Conservation (phyloP, 1,140 invertebrate species). For the Drosophila sproati region DNA sequence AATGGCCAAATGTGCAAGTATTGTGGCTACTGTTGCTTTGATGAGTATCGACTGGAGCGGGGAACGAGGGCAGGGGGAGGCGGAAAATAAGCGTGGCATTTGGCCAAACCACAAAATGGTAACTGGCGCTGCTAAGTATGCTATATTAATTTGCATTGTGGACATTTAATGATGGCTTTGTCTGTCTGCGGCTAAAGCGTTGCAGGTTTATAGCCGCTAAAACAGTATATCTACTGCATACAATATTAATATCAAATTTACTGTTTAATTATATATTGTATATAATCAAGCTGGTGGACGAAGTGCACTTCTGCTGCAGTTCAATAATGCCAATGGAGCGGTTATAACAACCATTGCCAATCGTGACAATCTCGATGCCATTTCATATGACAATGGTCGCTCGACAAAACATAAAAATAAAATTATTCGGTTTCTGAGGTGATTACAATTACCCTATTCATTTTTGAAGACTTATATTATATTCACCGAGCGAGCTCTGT, state of each 20-base stretch:
- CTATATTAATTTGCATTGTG: constrained; percentile 78
- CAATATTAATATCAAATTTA: constrained; percentile 26
- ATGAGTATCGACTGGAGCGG: constrained; percentile 60
- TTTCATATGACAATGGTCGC: not conserved
- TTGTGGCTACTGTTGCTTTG: constrained; percentile 53
- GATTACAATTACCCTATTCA: not conserved
- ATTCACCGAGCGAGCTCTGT: not conserved
- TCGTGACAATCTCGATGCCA: constrained; percentile 52
- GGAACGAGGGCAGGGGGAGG: not conserved
- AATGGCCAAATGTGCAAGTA: constrained; percentile 72
- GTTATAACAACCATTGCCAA: constrained; percentile 24
- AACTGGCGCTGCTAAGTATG: constrained; percentile 66
- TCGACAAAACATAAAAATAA: too few species aligned
- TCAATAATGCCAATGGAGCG: constrained; percentile 7
- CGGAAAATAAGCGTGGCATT: constrained; percentile 30
- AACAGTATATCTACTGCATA: not conserved
- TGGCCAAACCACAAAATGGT: constrained; percentile 60
- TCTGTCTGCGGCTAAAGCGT: constrained; percentile 62
- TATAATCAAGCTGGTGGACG: not conserved
- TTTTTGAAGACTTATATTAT: not conserved
- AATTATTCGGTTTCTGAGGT: not conserved
- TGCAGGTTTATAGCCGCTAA: not conserved
- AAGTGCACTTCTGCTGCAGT: constrained; percentile 14
- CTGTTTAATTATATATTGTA: constrained; percentile 38
- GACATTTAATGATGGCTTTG: constrained; percentile 46